Evolutionary conservation across 2,888 invertebrate genomes (phyloP), one percentile per base, ranked within the genome.

Genomic region (Platycheirus rosarum): DNA sequence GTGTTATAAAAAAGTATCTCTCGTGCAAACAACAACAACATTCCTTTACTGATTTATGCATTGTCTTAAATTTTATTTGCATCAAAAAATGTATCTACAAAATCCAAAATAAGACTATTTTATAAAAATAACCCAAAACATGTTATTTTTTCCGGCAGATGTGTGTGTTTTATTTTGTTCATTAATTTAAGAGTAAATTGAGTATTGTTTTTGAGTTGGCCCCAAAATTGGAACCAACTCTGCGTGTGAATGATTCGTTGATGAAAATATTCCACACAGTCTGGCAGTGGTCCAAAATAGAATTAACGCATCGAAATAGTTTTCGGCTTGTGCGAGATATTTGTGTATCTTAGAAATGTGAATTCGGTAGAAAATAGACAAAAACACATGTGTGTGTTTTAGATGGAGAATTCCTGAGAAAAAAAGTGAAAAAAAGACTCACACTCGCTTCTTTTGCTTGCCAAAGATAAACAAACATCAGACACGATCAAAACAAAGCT

Each of bases 201-300:
- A 13, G 44, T 29, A 42, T 3, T 11, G 57, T 44, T 60, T 44
- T 57, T 40, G 23, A 9, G 9, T 42, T n/a, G n/a, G n/a, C n/a
- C n/a, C n/a, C 42, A 42, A 60, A 60, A 57, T 42, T 60, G 57
- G 26, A 42, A 60, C 57, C 2, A 68, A 13, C 26, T 75, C 16
- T 35, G 60, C 42, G 37, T 42, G 40, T 66, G 60, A 75, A 68
- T 62, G 60, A 60, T 69, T 46, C 51, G 32, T 29, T 51, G 42
- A 46, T 23, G 40, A 77, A 66, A 70, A 44, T 60, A 44, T 48
- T 70, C 49, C 49, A 26, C 14, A 60, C 11, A 8, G 26, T 37
- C 60, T 78, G 77, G 77, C 77, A 46, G 44, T 9, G 23, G n/a
- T 57, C 73, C 77, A 78, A 71, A 53, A 53, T 53, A 63, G 42